These are phyloP conservation scores for Apis florea DNA, from an alignment of 1,140 invertebrate species.

Conservation along the genomic window DNA sequence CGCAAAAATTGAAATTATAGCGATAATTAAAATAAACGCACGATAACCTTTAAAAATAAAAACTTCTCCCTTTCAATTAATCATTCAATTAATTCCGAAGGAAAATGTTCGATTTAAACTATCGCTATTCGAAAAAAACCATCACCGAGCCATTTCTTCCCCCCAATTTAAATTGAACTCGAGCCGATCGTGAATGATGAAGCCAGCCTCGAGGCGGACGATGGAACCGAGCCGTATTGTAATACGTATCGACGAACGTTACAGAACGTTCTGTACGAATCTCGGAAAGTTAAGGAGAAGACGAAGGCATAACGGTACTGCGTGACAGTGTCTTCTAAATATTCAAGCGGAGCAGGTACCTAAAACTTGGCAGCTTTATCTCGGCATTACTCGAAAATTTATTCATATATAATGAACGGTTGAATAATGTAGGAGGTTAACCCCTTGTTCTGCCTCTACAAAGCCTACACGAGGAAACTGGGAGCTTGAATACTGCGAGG, in stretches of 20 bases:
- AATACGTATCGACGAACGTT: conserved; percentile 46
- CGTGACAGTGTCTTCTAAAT: conserved; percentile 80
- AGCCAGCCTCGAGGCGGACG: not conserved
- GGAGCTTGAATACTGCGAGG: conserved; percentile 62
- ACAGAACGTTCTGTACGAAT: conserved; percentile 52
- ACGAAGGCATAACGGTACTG: conserved; percentile 79
- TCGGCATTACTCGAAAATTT: conserved; percentile 81
- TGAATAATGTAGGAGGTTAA: conserved; percentile 80
- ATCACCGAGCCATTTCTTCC: too few relatives aligned
- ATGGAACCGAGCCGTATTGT: not conserved
- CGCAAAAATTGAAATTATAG: not conserved
- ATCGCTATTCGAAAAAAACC: too few relatives aligned
- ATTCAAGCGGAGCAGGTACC: conserved; percentile 77
- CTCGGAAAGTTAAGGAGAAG: conserved; percentile 73
- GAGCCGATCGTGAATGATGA: too few relatives aligned
- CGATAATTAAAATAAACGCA: too few relatives aligned
- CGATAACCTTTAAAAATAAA: too few relatives aligned
- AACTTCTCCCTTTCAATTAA: too few relatives aligned
- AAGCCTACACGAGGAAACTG: conserved; percentile 72
- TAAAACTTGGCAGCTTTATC: conserved; percentile 82
- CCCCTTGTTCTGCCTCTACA: conserved; percentile 79
- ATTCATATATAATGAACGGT: conserved; percentile 81
- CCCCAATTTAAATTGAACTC: too few relatives aligned
- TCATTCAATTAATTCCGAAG: too few relatives aligned
- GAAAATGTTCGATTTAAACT: too few relatives aligned